These are phyloP conservation scores for Calephelis nemesis DNA, from an alignment of 1,140 invertebrate species.

Conservation along the genomic window DNA sequence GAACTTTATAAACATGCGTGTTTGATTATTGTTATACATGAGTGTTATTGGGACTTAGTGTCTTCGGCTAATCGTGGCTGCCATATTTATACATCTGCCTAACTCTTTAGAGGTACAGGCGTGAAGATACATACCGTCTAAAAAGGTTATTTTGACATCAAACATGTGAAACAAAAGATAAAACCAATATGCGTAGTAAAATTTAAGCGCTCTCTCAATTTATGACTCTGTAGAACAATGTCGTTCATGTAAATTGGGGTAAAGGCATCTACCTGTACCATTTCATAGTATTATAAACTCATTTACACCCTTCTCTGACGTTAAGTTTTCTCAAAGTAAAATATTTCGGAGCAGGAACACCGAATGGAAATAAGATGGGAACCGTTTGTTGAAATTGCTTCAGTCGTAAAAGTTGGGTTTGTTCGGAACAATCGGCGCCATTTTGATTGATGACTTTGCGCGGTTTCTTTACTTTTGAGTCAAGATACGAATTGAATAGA, in stretches of 20 bases:
- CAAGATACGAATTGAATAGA: conserved; percentile 13
- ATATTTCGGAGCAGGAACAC: conserved; percentile 40
- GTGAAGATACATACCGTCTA: too few species aligned
- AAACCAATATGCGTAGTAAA: not conserved
- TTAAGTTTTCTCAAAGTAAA: conserved; percentile 35
- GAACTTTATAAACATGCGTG: too few species aligned
- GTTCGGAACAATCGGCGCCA: conserved; percentile 15
- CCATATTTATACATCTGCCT: too few species aligned
- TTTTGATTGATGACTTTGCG: conserved; percentile 16
- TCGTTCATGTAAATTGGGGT: conserved; percentile 26
- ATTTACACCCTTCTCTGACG: conserved; percentile 34
- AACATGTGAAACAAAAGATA: not conserved
- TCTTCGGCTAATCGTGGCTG: too few species aligned
- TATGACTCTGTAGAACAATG: conserved; percentile 25
- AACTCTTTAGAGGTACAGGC: too few species aligned
- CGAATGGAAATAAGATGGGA: conserved; percentile 39
- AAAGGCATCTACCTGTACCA: conserved; percentile 12
- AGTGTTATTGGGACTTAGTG: too few species aligned
- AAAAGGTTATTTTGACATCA: not conserved
- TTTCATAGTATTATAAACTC: conserved; percentile 47
- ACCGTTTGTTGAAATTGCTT: conserved; percentile 37
- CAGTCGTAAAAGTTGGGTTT: conserved; percentile 20
- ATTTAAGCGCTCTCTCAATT: not conserved
- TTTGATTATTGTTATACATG: too few species aligned
- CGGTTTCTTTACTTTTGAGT: conserved; percentile 13